Conservation (phyloP, 1,140 invertebrate genomes). For the Brachionus rotundiformis region DNA sequence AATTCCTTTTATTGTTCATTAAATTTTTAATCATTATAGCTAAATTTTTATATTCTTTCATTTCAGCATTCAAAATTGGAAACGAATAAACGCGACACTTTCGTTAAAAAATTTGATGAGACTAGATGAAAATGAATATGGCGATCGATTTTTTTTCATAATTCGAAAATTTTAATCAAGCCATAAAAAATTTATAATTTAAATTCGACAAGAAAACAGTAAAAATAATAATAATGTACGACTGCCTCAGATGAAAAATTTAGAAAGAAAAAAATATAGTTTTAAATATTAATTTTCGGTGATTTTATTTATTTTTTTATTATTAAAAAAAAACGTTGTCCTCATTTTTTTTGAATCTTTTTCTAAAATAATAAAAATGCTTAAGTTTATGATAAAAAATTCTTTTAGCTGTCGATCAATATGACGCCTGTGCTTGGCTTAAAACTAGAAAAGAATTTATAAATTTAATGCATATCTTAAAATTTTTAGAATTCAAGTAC, state of each 20-base stretch:
- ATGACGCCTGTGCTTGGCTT: constrained; percentile 8
- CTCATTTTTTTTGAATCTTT: not conserved
- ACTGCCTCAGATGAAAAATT: constrained; percentile 27
- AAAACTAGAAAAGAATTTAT: not conserved
- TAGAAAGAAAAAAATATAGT: constrained; percentile 30
- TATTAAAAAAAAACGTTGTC: not conserved
- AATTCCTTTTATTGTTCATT: no score
- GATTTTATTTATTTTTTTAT: not conserved
- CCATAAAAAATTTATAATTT: no score
- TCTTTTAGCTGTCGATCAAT: not conserved
- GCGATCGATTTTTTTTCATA: no score
- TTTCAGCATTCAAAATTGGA: no score
- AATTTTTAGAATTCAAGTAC: not conserved
- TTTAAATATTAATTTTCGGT: constrained; percentile 21
- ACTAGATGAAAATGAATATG: no score
- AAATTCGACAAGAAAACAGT: not conserved
- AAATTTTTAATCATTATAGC: no score
- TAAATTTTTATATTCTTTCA: no score
- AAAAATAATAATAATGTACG: constrained; percentile 18
- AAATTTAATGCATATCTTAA: not conserved
- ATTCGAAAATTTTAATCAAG: no score
- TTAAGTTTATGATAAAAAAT: constrained; percentile 16
- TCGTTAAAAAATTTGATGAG: no score
- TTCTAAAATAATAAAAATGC: not conserved
- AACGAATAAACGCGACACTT: no score